Evolutionary conservation across 2,113 vertebrate species (phyloP).

Genomic region (Plecturocebus donacophilus): DNA sequence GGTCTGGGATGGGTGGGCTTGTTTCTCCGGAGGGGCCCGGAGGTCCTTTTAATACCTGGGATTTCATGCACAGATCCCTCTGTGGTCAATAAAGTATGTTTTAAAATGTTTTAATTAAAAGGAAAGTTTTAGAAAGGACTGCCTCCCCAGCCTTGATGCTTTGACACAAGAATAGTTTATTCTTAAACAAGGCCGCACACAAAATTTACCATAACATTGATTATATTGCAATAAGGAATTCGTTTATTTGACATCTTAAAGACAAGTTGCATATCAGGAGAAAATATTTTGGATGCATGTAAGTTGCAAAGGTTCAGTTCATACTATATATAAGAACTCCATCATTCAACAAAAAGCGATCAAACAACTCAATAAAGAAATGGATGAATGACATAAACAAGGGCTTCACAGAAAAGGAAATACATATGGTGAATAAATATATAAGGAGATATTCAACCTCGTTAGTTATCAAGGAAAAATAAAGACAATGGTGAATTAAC

Average conservation of each 20-base stretch:
- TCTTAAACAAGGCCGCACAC: not conserved
- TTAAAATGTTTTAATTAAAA: conserved; percentile 28
- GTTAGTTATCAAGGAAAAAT: conserved; percentile 6
- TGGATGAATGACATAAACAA: not conserved
- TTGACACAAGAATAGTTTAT: not conserved
- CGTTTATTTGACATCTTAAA: conserved; percentile 21
- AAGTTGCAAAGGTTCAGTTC: not conserved
- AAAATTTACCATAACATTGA: not conserved
- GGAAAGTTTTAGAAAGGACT: conserved; percentile 36
- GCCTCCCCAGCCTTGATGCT: not conserved
- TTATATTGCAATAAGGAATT: conserved; percentile 16
- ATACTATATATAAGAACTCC: not conserved
- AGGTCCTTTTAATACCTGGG: not conserved
- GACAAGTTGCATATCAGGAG: not conserved
- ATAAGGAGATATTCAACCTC: not conserved
- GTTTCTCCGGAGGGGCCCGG: not conserved
- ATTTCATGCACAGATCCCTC: not conserved
- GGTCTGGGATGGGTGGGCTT: not conserved
- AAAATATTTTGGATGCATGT: not conserved
- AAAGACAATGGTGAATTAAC: not conserved
- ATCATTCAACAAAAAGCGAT: not conserved
- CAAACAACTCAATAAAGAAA: not conserved
- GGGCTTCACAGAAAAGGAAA: not conserved
- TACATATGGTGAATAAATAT: not conserved
- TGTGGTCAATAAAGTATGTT: conserved; percentile 44